Percentiles rank a stretch among this genome's conserved stretches.
Conservation (phyloP, 1,140 invertebrate species). For the Gryllus bimaculatus region DNA sequence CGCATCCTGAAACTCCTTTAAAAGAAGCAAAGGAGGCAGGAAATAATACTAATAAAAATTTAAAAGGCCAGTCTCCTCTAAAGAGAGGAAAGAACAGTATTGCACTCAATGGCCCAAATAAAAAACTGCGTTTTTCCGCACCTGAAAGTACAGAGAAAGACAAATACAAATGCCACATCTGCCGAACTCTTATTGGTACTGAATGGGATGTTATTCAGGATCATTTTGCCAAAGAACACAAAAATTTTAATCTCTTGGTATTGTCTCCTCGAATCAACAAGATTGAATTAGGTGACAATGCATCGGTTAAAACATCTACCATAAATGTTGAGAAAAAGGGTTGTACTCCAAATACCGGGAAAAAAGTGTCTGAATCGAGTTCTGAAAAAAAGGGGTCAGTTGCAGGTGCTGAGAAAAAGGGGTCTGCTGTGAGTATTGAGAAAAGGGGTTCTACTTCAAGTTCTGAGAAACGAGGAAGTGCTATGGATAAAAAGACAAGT, state of each 20-base stretch:
- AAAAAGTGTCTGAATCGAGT: neutral
- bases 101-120: constrained; percentile 10
- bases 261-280: constrained; percentile 8
- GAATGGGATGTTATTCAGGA: constrained; percentile 11
- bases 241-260: constrained; percentile 10
- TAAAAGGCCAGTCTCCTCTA: neutral
- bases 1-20: neutral
- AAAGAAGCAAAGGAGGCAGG: neutral
- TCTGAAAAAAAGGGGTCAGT: neutral
- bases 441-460: no score
- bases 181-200: constrained; percentile 7
- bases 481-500: no score
- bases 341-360: neutral
- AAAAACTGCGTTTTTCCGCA: neutral
- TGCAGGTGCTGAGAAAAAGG: neutral
- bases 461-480: no score
- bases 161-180: constrained; percentile 14
- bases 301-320: neutral
- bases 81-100: constrained; percentile 8
- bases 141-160: neutral
- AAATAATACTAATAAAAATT: neutral
- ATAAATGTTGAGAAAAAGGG: neutral
- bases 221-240: constrained; percentile 11
- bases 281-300: neutral
- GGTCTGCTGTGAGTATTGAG: no score